Base-by-base conservation (phyloP, 2,888 invertebrate genomes). In the Mellilla xanthometata region DNA sequence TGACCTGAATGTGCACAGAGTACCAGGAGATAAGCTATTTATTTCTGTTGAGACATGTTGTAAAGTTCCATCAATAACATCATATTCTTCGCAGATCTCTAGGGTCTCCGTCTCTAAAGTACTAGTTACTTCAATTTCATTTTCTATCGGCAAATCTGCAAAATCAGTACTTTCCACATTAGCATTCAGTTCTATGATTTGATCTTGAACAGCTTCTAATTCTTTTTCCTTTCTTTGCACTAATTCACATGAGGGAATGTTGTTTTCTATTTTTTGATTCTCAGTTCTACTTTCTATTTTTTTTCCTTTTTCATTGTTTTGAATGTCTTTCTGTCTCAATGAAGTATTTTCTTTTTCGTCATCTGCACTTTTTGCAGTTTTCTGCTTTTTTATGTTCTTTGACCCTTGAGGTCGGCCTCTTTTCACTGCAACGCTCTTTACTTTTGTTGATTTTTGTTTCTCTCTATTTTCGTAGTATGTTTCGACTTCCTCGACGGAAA, bases 401-500 rank as follows among this genome's bases (percentile, higher is more conserved):
- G 42, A 38, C 10, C 42, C 33, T 29, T 33, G 12, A 29, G 48
- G 34, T 19, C 42, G 33, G 34, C 36, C 42, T 30, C 24, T 42
- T 28, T 42, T 48, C 5, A 29, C 30, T 26, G 39, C 34, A 22
- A 30, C 19, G 13, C 27, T 43, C 32, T 35, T 28, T 29, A n/a
- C n/a, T n/a, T 26, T 26, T 26, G 7, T 26, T 7, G 7, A n/a
- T n/a, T 26, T 26, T 7, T 7, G n/a, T 26, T 26, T n/a, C 7
- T 7, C 26, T 26, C n/a, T 26, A 26, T 26, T 26, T n/a, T 26
- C n/a, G 24, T 43, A 39, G 35, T 34, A 49, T 33, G 43, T 29
- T 13, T 33, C 41, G 34, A 45, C 41, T 33, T 39, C 44, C 15
- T 36, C 40, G 19, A 34, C 32, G 13, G 44, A 44, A 9, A 51